Percentiles rank a stretch among this genome's conserved stretches.
Conservation (phyloP, 2,797 vertebrate genomes). For the Acipenser transmontanus region DNA sequence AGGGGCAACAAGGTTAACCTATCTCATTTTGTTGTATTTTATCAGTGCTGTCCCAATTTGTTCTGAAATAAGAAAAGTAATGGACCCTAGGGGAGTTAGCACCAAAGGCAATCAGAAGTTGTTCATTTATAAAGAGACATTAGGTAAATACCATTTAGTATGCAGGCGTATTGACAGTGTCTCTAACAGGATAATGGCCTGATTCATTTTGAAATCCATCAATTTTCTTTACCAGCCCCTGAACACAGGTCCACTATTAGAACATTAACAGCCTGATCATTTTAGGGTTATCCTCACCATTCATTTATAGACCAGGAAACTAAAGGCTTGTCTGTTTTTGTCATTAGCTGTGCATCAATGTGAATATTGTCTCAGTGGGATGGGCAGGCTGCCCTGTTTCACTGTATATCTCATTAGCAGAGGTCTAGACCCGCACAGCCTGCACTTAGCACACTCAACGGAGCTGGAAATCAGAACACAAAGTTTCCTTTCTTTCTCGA, state of each 20-base stretch:
- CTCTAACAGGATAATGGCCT: conserved; percentile 21
- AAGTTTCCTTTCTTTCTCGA: conserved; percentile 14
- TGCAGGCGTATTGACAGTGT: conserved; percentile 19
- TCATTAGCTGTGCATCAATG: conserved; percentile 25
- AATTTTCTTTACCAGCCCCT: conserved; percentile 8
- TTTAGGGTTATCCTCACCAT: conserved; percentile 2
- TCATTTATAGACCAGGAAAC: conserved; percentile 14
- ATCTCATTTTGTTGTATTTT: background rate
- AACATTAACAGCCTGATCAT: conserved; percentile 11
- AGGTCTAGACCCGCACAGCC: background rate
- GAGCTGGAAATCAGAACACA: conserved; percentile 21
- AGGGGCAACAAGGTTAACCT: no score
- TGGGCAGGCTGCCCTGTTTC: conserved; percentile 17
- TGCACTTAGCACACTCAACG: conserved; percentile 10
- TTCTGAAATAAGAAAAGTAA: no score
- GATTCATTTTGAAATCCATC: conserved; percentile 16
- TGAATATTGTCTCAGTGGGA: conserved; percentile 29
- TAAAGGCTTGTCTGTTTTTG: conserved; percentile 29
- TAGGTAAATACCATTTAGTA: conserved; percentile 19
- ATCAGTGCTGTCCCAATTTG: no score
- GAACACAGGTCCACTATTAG: background rate
- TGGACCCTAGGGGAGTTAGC: background rate
- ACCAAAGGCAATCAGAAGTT: conserved; percentile 10
- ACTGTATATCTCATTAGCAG: conserved; percentile 32
- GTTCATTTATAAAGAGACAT: conserved; percentile 14